Conservation (phyloP, 2,888 invertebrate genomes). For the Aphidius colemani region DNA sequence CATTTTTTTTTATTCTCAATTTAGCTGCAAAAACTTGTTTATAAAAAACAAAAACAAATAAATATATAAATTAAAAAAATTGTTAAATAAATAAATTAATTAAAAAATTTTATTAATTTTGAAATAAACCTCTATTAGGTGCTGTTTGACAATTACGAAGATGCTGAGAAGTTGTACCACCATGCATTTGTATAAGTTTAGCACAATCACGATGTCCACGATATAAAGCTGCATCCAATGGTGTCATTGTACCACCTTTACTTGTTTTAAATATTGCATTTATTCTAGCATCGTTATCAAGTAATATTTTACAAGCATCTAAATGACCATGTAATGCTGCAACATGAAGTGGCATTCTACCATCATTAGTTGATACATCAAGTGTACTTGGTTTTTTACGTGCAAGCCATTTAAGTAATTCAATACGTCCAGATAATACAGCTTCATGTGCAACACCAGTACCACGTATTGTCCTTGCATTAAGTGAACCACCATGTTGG, state of each 20-base stretch:
- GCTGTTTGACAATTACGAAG: conserved; percentile 42
- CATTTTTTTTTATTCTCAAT: conserved; percentile 47
- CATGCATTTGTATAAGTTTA: conserved; percentile 89
- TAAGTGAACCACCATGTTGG: conserved; percentile 81
- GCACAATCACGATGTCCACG: conserved; percentile 88
- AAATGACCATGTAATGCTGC: conserved; percentile 93
- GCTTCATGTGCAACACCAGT: conserved; percentile 97
- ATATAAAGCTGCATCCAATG: conserved; percentile 87
- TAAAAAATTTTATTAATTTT: not conserved
- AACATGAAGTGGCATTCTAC: conserved; percentile 90
- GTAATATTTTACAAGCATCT: conserved; percentile 85
- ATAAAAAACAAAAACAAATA: conserved; percentile 3
- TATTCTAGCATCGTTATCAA: conserved; percentile 84
- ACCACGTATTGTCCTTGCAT: conserved; percentile 90
- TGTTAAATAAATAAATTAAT: not conserved
- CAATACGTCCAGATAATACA: conserved; percentile 86
- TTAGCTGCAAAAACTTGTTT: conserved; percentile 49
- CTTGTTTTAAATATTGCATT: conserved; percentile 83
- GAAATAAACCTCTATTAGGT: conserved; percentile 46
- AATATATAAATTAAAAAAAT: not conserved
- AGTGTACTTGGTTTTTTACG: conserved; percentile 81
- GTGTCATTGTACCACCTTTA: conserved; percentile 84
- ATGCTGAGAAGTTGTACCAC: conserved; percentile 76
- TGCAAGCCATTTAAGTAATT: conserved; percentile 86
- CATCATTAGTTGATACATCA: conserved; percentile 89